Evolutionary conservation across 53 echinoderm and acorn worm genomes (phyloP).

Genomic region (Crossaster papposus): DNA sequence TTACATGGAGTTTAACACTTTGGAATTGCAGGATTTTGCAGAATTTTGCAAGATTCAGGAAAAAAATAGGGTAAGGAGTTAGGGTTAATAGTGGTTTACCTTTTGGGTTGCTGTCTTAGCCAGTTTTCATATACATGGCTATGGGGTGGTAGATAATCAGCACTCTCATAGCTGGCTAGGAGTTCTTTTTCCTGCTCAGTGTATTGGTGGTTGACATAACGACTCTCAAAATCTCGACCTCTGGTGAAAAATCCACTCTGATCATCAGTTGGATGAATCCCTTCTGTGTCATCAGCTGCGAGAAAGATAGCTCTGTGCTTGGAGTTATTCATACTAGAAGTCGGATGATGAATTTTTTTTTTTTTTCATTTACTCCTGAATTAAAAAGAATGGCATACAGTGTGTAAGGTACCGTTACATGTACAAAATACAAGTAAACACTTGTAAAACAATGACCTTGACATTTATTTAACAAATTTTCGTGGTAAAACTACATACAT

Average conservation of each 20-base stretch:
- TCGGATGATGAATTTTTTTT: not conserved
- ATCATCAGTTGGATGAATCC: conserved; percentile 90
- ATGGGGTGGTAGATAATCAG: conserved; percentile 94
- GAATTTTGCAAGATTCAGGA: no score
- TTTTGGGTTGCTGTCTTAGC: conserved; percentile 94
- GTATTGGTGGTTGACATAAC: conserved; percentile 93
- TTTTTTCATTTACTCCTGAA: not conserved
- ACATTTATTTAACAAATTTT: no score
- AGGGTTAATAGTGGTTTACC: conserved; percentile 67
- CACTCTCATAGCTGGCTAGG: conserved; percentile 87
- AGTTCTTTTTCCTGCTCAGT: conserved; percentile 92
- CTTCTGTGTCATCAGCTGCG: conserved; percentile 50
- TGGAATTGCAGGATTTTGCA: no score
- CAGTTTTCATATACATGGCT: conserved; percentile 98
- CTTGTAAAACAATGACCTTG: no score
- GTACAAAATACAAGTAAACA: no score
- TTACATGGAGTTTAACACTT: no score
- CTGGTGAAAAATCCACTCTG: conserved; percentile 88
- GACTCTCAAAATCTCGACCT: conserved; percentile 97
- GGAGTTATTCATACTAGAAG: conserved; percentile 3
- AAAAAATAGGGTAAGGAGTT: no score
- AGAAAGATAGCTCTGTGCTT: not conserved
- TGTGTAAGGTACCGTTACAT: no score
- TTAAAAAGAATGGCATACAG: not conserved
- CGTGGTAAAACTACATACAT: no score